phyloP scores from a whole-genome alignment of 2,113 vertebrate species.

The Cryptotis parvus region DNA sequence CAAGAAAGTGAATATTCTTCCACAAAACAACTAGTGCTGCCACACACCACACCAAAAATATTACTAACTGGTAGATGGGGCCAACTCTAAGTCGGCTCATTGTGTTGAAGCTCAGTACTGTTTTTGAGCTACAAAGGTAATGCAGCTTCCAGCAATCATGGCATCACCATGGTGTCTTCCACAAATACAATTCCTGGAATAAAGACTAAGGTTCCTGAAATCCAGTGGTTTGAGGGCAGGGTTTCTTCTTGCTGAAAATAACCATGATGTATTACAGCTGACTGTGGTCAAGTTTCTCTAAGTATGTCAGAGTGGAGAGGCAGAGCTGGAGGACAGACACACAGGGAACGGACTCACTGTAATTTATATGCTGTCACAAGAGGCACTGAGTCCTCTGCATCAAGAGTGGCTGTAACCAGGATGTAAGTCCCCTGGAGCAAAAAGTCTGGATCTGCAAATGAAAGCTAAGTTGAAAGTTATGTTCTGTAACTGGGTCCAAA shows the following conservation, averaged over 20 bases:
- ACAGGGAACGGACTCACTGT: not conserved
- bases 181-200: conserved; percentile 80
- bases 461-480: not conserved
- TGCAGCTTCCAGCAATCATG: fast-evolving
- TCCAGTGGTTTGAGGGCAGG: conserved; percentile 64
- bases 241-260: conserved; percentile 65
- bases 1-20: conserved; percentile 26
- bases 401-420: too few species aligned
- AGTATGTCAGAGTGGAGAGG: not conserved
- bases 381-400: fast-evolving
- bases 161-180: conserved; percentile 25
- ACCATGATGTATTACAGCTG: conserved; percentile 72
- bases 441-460: not conserved
- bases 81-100: conserved; percentile 34
- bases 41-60: conserved; percentile 3
- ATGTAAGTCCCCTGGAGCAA: not conserved
- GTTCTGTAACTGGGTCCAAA: not conserved
- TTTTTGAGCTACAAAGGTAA: conserved; percentile 40
- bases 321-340: not conserved
- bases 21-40: conserved; percentile 1
- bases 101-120: not conserved
- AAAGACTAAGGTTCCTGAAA: conserved; percentile 79
- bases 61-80: conserved; percentile 8
- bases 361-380: not conserved
- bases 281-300: conserved; percentile 13